phyloP scores from a whole-genome alignment of 2,797 vertebrate species.

The Leptatherina wallacei region DNA sequence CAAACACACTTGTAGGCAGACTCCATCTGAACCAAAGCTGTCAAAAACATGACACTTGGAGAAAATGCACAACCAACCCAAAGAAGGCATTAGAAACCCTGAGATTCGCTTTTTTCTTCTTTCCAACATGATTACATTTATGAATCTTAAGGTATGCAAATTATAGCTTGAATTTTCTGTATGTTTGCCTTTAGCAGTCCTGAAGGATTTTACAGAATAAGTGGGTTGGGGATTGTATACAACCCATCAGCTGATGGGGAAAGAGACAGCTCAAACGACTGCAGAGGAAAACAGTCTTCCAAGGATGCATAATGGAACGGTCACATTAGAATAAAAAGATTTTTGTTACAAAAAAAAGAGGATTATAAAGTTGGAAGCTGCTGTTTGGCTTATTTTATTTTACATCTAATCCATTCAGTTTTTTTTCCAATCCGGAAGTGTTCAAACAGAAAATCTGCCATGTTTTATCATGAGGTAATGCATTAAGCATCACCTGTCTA shows the following conservation, averaged over 20 bases:
- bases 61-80: constrained; percentile 26
- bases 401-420: no score
- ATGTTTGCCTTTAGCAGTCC: constrained; percentile 11
- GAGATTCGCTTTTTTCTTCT: constrained; percentile 20
- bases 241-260: constrained; percentile 17
- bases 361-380: background rate
- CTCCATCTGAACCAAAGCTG: constrained; percentile 27
- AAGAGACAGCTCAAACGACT: constrained; percentile 3
- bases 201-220: constrained; percentile 10
- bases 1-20: constrained; percentile 15
- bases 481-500: background rate
- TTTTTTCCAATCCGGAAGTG: no score
- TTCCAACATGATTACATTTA: constrained; percentile 22
- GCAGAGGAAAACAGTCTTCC: background rate
- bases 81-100: constrained; percentile 6
- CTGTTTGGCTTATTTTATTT: background rate
- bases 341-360: background rate
- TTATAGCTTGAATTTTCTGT: background rate
- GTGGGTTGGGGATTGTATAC: constrained; percentile 6
- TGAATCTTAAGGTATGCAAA: constrained; percentile 8
- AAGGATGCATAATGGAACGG: background rate
- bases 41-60: constrained; percentile 39
- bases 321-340: background rate
- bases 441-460: background rate
- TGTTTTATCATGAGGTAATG: background rate